Percentiles rank a stretch among this genome's conserved stretches.
Conservation (phyloP, 2,888 invertebrate genomes). For the Leptinotarsa peninsularis region DNA sequence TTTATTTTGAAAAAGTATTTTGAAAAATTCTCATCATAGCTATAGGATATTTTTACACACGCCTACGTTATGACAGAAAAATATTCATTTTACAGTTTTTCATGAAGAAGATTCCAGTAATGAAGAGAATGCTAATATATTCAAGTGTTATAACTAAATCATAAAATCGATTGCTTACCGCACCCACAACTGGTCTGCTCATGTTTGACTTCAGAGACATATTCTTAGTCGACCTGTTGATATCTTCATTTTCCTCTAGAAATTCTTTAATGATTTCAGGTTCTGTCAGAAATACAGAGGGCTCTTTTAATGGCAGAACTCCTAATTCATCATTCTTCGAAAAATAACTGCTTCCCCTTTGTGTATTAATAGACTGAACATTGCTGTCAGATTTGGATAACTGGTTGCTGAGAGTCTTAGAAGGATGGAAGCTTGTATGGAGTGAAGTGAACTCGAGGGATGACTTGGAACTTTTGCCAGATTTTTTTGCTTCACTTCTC, state of each 20-base stretch:
- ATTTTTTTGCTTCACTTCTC: background rate
- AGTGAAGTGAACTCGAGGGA: slow-evolving; percentile 14
- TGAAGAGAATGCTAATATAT: too few species aligned
- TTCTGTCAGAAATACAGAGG: slow-evolving; percentile 39
- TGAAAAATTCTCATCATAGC: too few species aligned
- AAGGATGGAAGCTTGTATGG: slow-evolving; percentile 25
- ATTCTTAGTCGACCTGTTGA: slow-evolving; percentile 32
- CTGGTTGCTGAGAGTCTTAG: slow-evolving; percentile 15
- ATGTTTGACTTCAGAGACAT: slow-evolving; percentile 29
- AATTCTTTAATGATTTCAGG: slow-evolving; percentile 2
- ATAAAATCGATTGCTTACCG: slow-evolving; percentile 34
- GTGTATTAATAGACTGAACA: slow-evolving; percentile 25
- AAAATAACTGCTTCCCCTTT: slow-evolving; percentile 23
- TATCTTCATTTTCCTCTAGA: slow-evolving; percentile 17
- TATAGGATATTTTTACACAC: too few species aligned
- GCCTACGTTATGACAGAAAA: too few species aligned
- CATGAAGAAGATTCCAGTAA: too few species aligned
- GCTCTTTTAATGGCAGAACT: slow-evolving; percentile 37
- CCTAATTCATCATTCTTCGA: slow-evolving; percentile 23
- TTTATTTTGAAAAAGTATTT: too few species aligned
- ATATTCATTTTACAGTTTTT: too few species aligned
- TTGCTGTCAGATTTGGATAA: slow-evolving; percentile 23
- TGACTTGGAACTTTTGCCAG: background rate
- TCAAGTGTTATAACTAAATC: background rate
- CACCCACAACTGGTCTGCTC: slow-evolving; percentile 25